Conservation (phyloP, 2,888 invertebrate species). For the Pterostichus niger region DNA sequence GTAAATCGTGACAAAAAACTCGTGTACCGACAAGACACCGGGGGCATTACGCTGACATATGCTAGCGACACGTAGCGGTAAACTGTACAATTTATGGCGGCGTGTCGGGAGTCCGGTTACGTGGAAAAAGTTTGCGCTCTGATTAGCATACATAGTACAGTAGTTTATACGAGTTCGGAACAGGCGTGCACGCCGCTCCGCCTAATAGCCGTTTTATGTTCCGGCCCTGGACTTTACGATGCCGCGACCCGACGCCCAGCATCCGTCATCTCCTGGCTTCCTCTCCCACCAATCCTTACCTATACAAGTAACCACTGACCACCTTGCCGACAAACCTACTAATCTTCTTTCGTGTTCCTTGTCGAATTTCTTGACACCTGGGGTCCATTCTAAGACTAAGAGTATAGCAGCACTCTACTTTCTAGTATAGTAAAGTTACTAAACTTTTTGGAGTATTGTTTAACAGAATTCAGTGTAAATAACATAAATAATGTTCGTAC, state of each 20-base stretch:
- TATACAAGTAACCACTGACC: conserved; percentile 10
- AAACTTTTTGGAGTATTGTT: no score
- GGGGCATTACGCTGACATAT: conserved; percentile 72
- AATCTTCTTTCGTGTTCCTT: conserved; percentile 28
- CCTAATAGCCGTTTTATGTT: conserved; percentile 67
- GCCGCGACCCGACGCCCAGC: conserved; percentile 13
- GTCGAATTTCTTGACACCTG: conserved; percentile 28
- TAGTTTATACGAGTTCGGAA: conserved; percentile 71
- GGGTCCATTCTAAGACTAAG: no score
- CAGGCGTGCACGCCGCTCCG: conserved; percentile 62
- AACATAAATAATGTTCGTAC: no score
- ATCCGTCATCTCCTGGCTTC: conserved; percentile 30
- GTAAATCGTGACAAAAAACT: conserved; percentile 73
- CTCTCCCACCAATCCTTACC: neutral
- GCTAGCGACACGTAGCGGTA: conserved; percentile 73
- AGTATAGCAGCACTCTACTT: no score
- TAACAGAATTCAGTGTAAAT: no score
- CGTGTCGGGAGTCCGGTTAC: conserved; percentile 70
- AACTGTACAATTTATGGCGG: conserved; percentile 73
- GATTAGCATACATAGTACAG: conserved; percentile 74
- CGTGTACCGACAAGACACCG: conserved; percentile 71
- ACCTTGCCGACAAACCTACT: conserved; percentile 13
- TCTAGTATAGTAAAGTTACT: no score
- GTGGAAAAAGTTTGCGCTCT: conserved; percentile 73
- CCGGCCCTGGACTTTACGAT: conserved; percentile 62